These are phyloP conservation scores for Cerastoderma edule DNA, from an alignment of 2,888 invertebrate genomes.

Conservation along the genomic window DNA sequence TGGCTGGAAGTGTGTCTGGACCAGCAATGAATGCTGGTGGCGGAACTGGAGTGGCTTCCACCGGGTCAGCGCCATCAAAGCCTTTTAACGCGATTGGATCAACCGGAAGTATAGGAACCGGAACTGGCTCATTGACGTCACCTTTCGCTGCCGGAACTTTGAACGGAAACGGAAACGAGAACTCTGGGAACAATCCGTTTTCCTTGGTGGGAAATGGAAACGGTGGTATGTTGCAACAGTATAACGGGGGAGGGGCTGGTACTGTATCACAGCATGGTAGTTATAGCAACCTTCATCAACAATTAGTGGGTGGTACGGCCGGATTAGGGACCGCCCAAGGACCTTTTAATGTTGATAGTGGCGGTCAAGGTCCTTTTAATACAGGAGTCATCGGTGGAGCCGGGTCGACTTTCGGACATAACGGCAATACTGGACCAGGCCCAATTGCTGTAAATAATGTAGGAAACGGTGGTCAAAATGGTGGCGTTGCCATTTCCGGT, in stretches of 20 bases:
- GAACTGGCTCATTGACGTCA: not conserved
- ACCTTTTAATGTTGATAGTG: not conserved
- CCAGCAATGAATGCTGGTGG: not conserved
- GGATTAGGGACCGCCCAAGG: not conserved
- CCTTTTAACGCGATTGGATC: not conserved
- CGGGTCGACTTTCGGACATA: not conserved
- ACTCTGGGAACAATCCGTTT: not conserved
- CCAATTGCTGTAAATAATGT: not conserved
- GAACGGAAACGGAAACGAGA: not conserved
- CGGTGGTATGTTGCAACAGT: slow-evolving; percentile 18
- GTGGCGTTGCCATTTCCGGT: not conserved
- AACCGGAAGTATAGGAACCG: not conserved
- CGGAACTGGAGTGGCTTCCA: not conserved
- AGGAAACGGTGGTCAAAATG: not conserved
- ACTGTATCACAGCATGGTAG: slow-evolving; percentile 22
- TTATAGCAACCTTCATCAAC: slow-evolving; percentile 11
- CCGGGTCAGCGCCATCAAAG: not conserved
- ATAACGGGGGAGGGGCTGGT: slow-evolving; percentile 19
- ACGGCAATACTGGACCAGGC: not conserved
- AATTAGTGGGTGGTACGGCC: not conserved
- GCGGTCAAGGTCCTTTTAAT: slow-evolving; percentile 16
- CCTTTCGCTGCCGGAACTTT: not conserved
- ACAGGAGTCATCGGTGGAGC: not conserved
- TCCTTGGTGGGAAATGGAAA: not conserved
- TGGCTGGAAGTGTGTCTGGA: not conserved